Base-by-base conservation (phyloP, 2,113 vertebrate genomes). In the Tachuris rubrigastra region DNA sequence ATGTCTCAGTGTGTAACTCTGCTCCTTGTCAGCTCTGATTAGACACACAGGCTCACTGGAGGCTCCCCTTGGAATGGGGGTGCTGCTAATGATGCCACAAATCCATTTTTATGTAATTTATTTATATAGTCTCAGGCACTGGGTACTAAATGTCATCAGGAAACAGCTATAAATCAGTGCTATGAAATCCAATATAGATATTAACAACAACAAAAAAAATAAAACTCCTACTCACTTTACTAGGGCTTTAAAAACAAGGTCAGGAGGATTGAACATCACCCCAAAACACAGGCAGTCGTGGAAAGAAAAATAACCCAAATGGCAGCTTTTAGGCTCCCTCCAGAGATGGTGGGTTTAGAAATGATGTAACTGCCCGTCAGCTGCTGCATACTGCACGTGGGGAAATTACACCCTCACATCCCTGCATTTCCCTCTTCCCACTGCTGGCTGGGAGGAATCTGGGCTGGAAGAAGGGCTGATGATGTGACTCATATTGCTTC, bases 1-100 rank as follows among this genome's bases (percentile, higher is more conserved):
- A 75, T 66, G 81, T 62, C 74, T 91, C 42, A 2, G 85, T 46
- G 63, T n/a, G 71, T 87, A 83, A 85, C 78, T 89, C 79, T 49
- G 74, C 74, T 97, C 73, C 69, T 69, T 89, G 86, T 87, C 94
- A 93, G 49, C 87, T 91, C 85, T 41, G 74, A 96, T 96, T 91
- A 96, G 94, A 84, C 93, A 93, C 3, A 0, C 79, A 59, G 60
- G 56, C 90, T 92, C 84, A 44, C 68, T 90, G 80, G 73, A 92
- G 68, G 76, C 76, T 96, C 79, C 79, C 68, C 80, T 81, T 93
- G 89, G 83, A 90, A 93, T 42, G 77, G 44, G 66, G 78, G 81
- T 93, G 89, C 89, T 89, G 85, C 81, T 91, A 87, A 89, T 58
- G 81, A 95, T 89, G 62, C 82, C 74, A 79, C 62, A 91, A 89